Evolutionary conservation across 2,797 vertebrate genomes (phyloP).

Genomic region (Eutrigla gurnardus): DNA sequence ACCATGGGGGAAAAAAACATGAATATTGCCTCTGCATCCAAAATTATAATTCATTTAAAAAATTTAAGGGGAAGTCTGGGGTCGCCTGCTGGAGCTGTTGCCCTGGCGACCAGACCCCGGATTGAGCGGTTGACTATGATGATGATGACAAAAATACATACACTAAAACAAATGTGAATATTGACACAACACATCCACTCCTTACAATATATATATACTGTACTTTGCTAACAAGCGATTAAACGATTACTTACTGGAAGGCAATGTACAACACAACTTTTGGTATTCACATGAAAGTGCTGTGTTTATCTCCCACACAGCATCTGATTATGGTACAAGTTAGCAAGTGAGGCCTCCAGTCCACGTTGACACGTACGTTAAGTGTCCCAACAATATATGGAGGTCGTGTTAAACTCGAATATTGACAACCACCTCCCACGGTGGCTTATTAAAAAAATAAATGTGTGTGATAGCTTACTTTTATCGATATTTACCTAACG

Average conservation of each 20-base stretch:
- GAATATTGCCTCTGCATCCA: background rate
- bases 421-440: background rate
- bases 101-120: too few relatives aligned
- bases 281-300: background rate
- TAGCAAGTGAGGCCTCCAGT: constrained; percentile 53
- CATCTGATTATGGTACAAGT: background rate
- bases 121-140: too few relatives aligned
- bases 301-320: too few relatives aligned
- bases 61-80: too few relatives aligned
- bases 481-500: fast-evolving
- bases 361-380: constrained; percentile 11
- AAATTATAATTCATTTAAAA: too few relatives aligned
- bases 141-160: too few relatives aligned
- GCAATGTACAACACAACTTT: too few relatives aligned
- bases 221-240: background rate
- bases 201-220: background rate
- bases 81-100: too few relatives aligned
- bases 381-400: background rate
- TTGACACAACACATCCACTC: background rate
- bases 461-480: fast-evolving
- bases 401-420: background rate
- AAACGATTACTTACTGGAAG: background rate
- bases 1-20: background rate
- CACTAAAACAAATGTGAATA: too few relatives aligned
- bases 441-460: fast-evolving